A percentile compares a stretch with the other conserved stretches of the same genome.
phyloP scores from a whole-genome alignment of 2,797 vertebrate genomes.

The Acanthopagrus latus region DNA sequence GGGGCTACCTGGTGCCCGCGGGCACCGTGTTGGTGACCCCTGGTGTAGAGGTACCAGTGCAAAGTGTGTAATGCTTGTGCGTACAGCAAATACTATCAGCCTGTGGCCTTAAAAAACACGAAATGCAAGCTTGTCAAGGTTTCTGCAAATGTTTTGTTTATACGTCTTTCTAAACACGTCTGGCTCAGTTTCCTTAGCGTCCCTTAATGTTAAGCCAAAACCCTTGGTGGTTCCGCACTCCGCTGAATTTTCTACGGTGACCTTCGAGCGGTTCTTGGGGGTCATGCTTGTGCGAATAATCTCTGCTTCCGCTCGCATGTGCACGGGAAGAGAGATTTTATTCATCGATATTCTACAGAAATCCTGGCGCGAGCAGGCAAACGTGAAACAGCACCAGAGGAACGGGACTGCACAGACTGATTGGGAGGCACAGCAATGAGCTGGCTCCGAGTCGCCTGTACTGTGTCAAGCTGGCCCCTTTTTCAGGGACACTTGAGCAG shows the following conservation, averaged over 20 bases:
- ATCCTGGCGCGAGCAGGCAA: not conserved
- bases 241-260: not conserved
- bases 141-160: not conserved
- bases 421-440: not conserved
- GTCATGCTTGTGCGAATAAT: constrained; percentile 8
- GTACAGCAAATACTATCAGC: not conserved
- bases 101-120: not conserved
- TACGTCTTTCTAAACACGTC: constrained; percentile 1
- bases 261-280: not conserved
- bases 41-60: no score
- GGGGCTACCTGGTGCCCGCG: no score
- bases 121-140: constrained; percentile 6
- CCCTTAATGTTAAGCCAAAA: constrained; percentile 1
- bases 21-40: no score
- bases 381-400: not conserved
- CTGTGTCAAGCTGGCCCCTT: not conserved
- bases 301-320: not conserved
- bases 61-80: not conserved
- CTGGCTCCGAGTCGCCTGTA: not conserved
- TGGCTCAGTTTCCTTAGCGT: not conserved
- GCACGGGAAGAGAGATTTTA: not conserved
- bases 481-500: constrained; percentile 18
- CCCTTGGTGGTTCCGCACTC: not conserved
- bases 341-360: not conserved
- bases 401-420: not conserved